Base-by-base conservation (phyloP, 2,113 vertebrate genomes). In the Steatornis caripensis region DNA sequence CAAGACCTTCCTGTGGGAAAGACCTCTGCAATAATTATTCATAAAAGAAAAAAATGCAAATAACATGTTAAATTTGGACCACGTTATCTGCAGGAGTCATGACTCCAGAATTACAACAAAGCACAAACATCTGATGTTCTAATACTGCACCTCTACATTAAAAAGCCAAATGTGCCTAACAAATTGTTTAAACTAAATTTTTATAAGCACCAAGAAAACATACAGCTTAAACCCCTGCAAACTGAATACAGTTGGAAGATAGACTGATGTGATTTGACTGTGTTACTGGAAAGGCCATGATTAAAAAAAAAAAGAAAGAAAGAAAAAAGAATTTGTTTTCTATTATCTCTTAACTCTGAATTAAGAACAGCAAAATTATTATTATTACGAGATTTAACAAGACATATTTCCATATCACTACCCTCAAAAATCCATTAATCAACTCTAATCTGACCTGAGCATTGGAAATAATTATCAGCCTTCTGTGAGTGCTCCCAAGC, bases 1-100 rank as follows among this genome's bases (percentile, higher is more conserved):
- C 91, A 96, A 95, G 78, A 90, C 84, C 96, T 89, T 96, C 46
- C 96, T 98, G 96, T 97, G 97, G 98, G 98, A 98, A 97, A 97
- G 86, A 84, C 68, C 39, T 84, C 80, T 41, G 72, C 87, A 79
- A 81, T 46, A 72, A 72, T 91, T 97, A 90, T 48, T 87, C 68
- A 93, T 64, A 92, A 95, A 94, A 86, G 84, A 97, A 94, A 71
- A 68, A 92, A 92, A 91, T 72, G 74, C 76, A 96, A 97, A 94
- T 60, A 87, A 87, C 22, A 71, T 92, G 71, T 90, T 95, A 64
- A 78, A 43, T 87, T 76, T 79, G 89, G 74, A 95, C 91, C 43
- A 27, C 93, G 69, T 69, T 75, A 95, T 96, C 90, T 96, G 91
- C 79, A 92, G 64, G 45, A 91, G 53, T 64, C 81, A 88, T 87